Base-by-base conservation (phyloP, 2,888 invertebrate genomes). In the Rhingia campestris region DNA sequence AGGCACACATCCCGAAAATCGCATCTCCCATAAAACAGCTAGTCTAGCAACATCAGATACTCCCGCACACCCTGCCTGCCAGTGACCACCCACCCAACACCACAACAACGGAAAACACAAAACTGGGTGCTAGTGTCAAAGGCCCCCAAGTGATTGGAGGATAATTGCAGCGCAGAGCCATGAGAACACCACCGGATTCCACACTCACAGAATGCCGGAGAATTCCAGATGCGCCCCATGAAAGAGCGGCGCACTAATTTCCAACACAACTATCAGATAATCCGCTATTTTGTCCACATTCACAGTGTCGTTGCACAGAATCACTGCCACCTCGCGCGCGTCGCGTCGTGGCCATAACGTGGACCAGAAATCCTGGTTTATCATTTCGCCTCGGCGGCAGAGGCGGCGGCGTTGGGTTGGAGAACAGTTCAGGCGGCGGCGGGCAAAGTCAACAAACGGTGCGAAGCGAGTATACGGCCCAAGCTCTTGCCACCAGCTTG, bases 341-440 rank as follows among this genome's bases (percentile, higher is more conserved):
- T 61, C 66, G 47, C 69, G 33, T 56, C 33, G 30, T 76, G 37
- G 73, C 67, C 59, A 73, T 56, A 77, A 51, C 39, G 47, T 84
- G 64, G n/a, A 84, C 74, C 84, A 84, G 84, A 84, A 84, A 84
- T 80, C 80, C 80, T 84, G 84, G 84, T 84, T 75, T 75, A 84
- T 84, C 84, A 84, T 80, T 79, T 45, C 22, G 73, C 63, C 56
- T 63, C 58, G 49, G 33, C 66, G 64, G n/a, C 35, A 37, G 37
- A 39, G 37, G 22, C 67, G 41, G 7, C 56, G 37, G 4, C 39
- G 54, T 43, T 32, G 45, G 64, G 49, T 69, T 51, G 69, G 76
- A 72, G 74, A 74, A 69, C 64, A 84, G 84, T 79, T 74, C 66
- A 80, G 74, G 66, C 80, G 70, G 58, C 75, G 74, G 70, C 80